Base-by-base conservation (phyloP, 2,797 vertebrate genomes). In the Poecilia wingei region DNA sequence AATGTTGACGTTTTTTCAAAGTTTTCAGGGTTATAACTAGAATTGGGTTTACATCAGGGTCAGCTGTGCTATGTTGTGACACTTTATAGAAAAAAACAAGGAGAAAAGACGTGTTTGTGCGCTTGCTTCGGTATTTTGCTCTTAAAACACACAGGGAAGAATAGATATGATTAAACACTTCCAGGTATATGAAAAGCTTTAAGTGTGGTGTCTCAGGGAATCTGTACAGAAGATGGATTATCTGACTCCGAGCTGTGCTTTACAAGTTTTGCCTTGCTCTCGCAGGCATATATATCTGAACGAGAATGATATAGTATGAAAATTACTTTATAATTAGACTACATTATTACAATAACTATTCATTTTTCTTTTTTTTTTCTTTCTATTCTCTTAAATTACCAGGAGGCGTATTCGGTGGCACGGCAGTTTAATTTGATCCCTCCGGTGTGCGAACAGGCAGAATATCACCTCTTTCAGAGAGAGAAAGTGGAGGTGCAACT, bases 401-500 rank as follows among this genome's bases (percentile, higher is more conserved):
- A 99, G 98, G 98, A 99, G 92, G 98, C 98, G 9, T 99, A 99
- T 87, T 99, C 98, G 0, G 98, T 99, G 83, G 98, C 98, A 20
- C 96, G 98, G 87, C 98, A 99, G 94, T 99, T 99, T 78, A 99
- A 99, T 89, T 96, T 99, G 94, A 98, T 99, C 84, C 98, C 98
- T 0, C 98, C 98, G 0, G 98, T 99, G 84, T 99, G 98, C 33
- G 98, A 99, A 66, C 98, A 99, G 93, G 98, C 98, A 0, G 98
- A 99, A 86, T 99, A 99, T 78, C 98, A 99, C 75, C 97, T 99
- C 64, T 99, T 99, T 93, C 98, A 99, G 85, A 96, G 98, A 79
- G 98, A 99, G 94, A 99, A 99, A 91, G 98, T 99, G 49, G 98
- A 99, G 91, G 97, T 99, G 72, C 98, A 99, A 80, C 96, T 99